These are phyloP conservation scores for Lucilia sericata DNA, from an alignment of 1,140 invertebrate species.

Conservation along the genomic window DNA sequence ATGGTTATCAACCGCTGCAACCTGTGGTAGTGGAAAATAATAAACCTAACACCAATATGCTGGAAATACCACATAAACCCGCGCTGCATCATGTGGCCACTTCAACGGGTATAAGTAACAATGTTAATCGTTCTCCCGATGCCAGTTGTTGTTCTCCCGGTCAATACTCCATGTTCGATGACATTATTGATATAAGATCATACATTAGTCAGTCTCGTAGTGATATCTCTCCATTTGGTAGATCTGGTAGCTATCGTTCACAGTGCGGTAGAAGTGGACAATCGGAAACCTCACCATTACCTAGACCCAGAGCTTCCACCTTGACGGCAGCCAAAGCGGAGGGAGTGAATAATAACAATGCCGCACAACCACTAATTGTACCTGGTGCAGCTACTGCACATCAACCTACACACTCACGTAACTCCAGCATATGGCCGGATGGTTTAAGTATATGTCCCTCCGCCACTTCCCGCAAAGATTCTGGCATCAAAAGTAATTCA, in stretches of 20 bases:
- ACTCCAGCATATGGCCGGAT: constrained; percentile 70
- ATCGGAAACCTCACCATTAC: constrained; percentile 68
- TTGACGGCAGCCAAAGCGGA: constrained; percentile 52
- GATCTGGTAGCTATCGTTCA: constrained; percentile 74
- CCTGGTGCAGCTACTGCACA: neutral
- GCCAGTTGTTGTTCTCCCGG: constrained; percentile 62
- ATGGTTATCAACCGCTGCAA: constrained; percentile 74
- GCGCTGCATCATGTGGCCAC: constrained; percentile 60
- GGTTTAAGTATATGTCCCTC: constrained; percentile 79
- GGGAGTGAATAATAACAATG: constrained; percentile 1
- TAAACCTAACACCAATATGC: constrained; percentile 50
- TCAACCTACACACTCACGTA: constrained; percentile 55
- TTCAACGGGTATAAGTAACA: constrained; percentile 56
- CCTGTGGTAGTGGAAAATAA: constrained; percentile 72
- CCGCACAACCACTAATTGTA: constrained; percentile 8
- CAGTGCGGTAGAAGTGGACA: constrained; percentile 71
- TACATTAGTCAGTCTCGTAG: constrained; percentile 77
- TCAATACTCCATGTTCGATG: constrained; percentile 67
- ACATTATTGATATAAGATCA: constrained; percentile 76
- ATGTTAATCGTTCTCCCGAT: constrained; percentile 56
- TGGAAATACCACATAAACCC: constrained; percentile 59
- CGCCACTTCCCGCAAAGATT: constrained; percentile 87
- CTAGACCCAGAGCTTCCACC: constrained; percentile 72
- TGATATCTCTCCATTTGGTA: constrained; percentile 74
- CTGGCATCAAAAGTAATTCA: constrained; percentile 86